Conservation (phyloP, 53 echinoderm and acorn worm species). For the Mesocentrotus franciscanus region DNA sequence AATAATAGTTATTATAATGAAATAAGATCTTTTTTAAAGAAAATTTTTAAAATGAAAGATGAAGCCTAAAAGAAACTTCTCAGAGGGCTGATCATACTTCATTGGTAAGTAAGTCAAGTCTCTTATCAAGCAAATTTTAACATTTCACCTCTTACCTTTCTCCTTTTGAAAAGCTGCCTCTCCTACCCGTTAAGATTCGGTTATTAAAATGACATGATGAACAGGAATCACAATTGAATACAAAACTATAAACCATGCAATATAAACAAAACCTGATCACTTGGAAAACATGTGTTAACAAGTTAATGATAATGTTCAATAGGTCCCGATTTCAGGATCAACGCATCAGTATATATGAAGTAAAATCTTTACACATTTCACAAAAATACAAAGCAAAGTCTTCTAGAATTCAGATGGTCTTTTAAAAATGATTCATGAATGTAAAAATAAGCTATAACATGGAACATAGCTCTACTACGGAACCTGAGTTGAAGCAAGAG, state of each 20-base stretch:
- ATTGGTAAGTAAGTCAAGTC: background rate
- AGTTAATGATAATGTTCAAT: background rate
- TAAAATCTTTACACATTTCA: background rate
- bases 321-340: background rate
- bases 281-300: background rate
- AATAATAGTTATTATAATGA: too few species aligned
- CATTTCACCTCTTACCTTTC: background rate
- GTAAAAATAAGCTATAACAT: constrained; percentile 24
- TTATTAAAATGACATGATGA: background rate
- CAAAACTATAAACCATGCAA: background rate
- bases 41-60: too few species aligned
- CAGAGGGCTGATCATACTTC: background rate
- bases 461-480: constrained; percentile 23
- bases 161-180: background rate
- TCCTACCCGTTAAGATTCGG: background rate
- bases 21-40: too few species aligned
- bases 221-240: background rate
- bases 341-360: background rate
- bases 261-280: background rate
- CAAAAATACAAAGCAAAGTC: background rate
- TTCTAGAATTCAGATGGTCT: constrained; percentile 5
- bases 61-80: too few species aligned
- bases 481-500: background rate
- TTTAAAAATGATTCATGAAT: background rate
- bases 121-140: background rate